phyloP scores from a whole-genome alignment of 2,797 vertebrate species.

The Babyrousa celebensis region DNA sequence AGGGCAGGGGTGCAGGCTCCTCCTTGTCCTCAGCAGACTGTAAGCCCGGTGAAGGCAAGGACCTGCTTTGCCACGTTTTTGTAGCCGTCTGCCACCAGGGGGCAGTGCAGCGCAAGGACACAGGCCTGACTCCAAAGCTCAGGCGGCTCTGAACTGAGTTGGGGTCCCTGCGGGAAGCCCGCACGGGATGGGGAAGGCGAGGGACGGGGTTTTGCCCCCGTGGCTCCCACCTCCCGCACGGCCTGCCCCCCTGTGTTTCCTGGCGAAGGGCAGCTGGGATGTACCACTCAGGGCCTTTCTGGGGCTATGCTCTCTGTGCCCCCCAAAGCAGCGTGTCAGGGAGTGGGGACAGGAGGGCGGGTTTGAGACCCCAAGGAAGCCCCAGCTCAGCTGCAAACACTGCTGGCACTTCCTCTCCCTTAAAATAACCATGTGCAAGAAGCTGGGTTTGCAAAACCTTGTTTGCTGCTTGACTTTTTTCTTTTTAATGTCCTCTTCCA shows the following conservation, averaged over 20 bases:
- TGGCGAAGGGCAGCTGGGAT: not conserved
- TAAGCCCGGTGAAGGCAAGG: not conserved
- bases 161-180: fast-evolving
- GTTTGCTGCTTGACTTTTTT: not conserved
- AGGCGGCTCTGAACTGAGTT: fast-evolving
- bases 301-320: not conserved
- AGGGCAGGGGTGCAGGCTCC: not conserved
- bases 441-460: not conserved
- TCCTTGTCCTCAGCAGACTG: fast-evolving
- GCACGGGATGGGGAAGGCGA: fast-evolving
- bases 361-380: not conserved
- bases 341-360: not conserved
- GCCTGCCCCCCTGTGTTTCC: not conserved
- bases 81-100: not conserved
- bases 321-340: fast-evolving
- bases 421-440: not conserved
- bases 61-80: fast-evolving
- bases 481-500: not conserved
- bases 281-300: not conserved
- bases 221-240: fast-evolving
- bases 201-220: not conserved
- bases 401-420: not conserved
- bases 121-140: fast-evolving
- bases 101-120: not conserved
- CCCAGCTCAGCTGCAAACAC: fast-evolving